Evolutionary conservation across 2,113 vertebrate species (phyloP).

Genomic region (Cyprinus carpio): DNA sequence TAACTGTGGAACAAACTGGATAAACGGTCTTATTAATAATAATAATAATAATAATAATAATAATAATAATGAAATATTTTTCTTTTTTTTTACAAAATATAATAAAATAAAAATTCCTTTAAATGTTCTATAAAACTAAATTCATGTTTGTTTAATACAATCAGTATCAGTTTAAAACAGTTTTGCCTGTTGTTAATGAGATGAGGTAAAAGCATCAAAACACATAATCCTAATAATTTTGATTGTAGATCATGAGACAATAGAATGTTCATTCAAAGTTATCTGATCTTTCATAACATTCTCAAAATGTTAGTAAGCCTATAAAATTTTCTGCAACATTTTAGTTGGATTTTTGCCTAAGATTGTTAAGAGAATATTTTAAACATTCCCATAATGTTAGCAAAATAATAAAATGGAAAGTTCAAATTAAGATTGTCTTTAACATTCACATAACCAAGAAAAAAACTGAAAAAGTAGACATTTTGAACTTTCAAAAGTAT

Average conservation of each 20-base stretch:
- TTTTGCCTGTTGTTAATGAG: not conserved
- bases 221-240: not conserved
- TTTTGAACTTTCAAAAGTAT: not conserved
- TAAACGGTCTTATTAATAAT: no score
- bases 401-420: not conserved
- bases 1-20: no score
- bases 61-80: no score
- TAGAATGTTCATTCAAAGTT: not conserved
- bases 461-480: not conserved
- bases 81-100: not conserved
- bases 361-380: no score
- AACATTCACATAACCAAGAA: no score
- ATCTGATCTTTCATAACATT: not conserved
- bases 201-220: not conserved
- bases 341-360: not conserved
- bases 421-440: no score
- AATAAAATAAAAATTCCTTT: not conserved
- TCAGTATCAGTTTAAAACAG: not conserved
- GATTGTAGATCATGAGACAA: not conserved
- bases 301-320: not conserved
- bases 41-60: no score
- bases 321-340: not conserved
- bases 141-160: not conserved
- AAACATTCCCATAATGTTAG: not conserved
- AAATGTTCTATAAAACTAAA: not conserved